Evolutionary conservation across 2,113 vertebrate species (phyloP), one percentile per base, ranked within the genome.

Genomic region (Vulpes lagopus): DNA sequence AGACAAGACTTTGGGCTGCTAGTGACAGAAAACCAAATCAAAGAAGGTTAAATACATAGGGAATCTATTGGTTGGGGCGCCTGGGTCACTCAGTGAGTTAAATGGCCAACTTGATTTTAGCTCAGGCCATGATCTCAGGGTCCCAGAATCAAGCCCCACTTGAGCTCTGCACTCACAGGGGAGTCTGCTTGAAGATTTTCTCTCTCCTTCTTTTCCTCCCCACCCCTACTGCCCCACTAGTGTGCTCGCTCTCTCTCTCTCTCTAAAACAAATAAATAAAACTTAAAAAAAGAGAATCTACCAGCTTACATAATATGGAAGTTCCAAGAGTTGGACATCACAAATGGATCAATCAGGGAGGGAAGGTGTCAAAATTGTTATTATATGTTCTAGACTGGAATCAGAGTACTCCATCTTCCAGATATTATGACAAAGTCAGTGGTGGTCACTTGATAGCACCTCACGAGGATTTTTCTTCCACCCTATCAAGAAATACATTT

Each of bases 301-400:
- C 9, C 30, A 51, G 51, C 51, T 95, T 81, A 85, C 35, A 60
- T 78, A 59, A 91, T 91, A 78, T 85, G 60, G 27, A 95, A 74
- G 67, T 55, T 85, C 74, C 35, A 84, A 90, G 49, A 83, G 27
- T 11, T 90, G 59, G 27, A 95, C 16, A n/a, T 84, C 76, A 94
- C 23, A 81, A 81, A 71, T 81, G 53, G 76, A 55, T 71, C 38
- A 23, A 60, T 60, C 43, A 43, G 32, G 74, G 53, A 88, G 15
- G 53, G 19, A 14, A 86, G 59, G 59, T 27, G 8, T 88, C 74
- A 89, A 89, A 82, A 62, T 3, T 53, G 14, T 57, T 71, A 25
- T 88, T 71, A 43, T 43, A n/a, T 49, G 15, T 64, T 67, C 12
- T 89, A 89, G 11, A 59, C 22, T 35, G 20, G 69, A 91, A 43